Evolutionary conservation across 92 coral and sea anemone species (phyloP).

Genomic region (Epizoanthus illoricatus): DNA sequence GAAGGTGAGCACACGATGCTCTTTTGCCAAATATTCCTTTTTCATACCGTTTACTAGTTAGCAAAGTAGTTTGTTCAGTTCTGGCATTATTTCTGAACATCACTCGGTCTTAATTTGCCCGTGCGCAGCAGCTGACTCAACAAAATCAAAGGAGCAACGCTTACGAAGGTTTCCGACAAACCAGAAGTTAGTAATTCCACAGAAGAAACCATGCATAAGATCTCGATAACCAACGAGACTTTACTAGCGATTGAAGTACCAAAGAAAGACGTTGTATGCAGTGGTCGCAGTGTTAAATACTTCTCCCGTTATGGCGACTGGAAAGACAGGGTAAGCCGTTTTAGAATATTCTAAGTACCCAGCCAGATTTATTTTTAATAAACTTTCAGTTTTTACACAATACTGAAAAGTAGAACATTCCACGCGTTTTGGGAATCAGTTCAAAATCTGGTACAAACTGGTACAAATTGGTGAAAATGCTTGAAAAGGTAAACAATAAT

Average conservation of each 20-base stretch:
- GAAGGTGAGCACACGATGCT: neutral
- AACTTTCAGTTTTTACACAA: no score
- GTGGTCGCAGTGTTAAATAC: conserved; percentile 18
- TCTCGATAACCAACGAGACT: conserved; percentile 27
- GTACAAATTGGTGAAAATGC: no score
- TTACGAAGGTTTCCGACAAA: neutral
- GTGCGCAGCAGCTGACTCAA: no score
- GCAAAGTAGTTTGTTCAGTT: no score
- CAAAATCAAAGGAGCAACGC: no score
- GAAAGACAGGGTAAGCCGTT: conserved; percentile 4
- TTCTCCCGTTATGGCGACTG: conserved; percentile 32
- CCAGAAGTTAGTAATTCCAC: neutral
- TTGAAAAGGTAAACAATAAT: no score
- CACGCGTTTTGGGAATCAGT: no score
- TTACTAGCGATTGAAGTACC: conserved; percentile 13
- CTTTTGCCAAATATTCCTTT: neutral
- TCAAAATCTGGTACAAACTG: no score
- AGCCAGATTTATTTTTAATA: no score
- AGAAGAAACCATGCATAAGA: conserved; percentile 15
- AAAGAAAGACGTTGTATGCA: conserved; percentile 13
- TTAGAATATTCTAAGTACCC: neutral
- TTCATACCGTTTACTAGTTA: neutral
- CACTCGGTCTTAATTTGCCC: neutral
- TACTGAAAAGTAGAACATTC: no score
- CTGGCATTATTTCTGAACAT: neutral